Base-by-base conservation (phyloP, 2,888 invertebrate species). In the Drosophila algonquin region DNA sequence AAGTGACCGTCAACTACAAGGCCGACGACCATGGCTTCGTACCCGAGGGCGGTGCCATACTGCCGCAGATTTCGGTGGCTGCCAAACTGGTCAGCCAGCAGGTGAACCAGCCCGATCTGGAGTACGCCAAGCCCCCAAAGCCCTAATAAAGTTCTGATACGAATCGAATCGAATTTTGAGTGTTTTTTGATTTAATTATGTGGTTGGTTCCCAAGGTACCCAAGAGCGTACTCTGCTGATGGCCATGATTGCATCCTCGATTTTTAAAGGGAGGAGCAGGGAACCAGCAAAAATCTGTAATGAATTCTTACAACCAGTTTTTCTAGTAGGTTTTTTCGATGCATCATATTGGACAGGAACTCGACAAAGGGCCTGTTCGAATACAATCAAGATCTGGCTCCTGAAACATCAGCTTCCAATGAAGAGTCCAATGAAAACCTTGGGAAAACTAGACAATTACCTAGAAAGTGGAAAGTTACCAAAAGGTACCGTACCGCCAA, bases 21-120 rank as follows among this genome's bases (percentile, higher is more conserved):
- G 92, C 92, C 53, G 91, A 91, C 73, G 79, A 91, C 56, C 89
- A 85, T 67, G 92, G 92, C 12, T 92, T 92, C 57, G 91, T 92
- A n/a, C 92, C 92, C 56, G 86, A 90, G 51, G 92, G 92, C 5
- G 88, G 78, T 44, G 83, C 87, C 54, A 92, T 92, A 52, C 68
- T 85, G 35, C 84, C 89, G 16, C 75, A 85, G 59, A 91, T 92
- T 53, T 83, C 91, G 0, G 47, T 76, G 52, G 81, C 87, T 7
- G 92, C 92, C 47, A 81, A 88, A 54, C 77, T 76, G 48, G 89
- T 85, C 56, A 90, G 89, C 51, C 77, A 87, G 63, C 67, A 79
- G 48, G 76, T 63, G 21, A 76, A 80, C 7, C 61, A 78, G 48
- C 80, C 79, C 4, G 74, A 75, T 12, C 46, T 64, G 18, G 68